Conservation (phyloP, 2,888 invertebrate genomes). For the Elegia similella region DNA sequence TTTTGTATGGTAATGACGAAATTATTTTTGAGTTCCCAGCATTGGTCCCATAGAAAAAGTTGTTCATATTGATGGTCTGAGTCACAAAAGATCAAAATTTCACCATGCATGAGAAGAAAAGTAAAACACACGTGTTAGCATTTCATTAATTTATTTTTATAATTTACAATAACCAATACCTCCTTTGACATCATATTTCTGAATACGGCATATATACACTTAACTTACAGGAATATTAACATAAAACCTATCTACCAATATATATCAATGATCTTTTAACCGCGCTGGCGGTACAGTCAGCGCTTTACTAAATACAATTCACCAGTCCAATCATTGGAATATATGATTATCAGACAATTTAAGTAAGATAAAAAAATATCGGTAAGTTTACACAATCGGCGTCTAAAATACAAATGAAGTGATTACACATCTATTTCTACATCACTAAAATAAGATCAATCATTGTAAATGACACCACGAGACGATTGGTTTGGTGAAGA, state of each 20-base stretch:
- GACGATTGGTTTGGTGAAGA: neutral
- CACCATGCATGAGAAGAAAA: neutral
- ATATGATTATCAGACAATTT: neutral
- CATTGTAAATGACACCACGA: neutral
- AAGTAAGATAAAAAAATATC: neutral
- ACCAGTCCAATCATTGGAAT: neutral
- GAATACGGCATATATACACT: slow-evolving; percentile 61
- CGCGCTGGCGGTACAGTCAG: neutral
- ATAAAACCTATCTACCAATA: slow-evolving; percentile 43
- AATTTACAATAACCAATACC: slow-evolving; percentile 64
- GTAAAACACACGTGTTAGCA: slow-evolving; percentile 22
- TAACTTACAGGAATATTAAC: slow-evolving; percentile 64
- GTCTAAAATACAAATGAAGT: neutral
- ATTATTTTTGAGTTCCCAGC: too few species aligned
- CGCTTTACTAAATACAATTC: neutral
- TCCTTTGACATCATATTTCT: slow-evolving; percentile 49
- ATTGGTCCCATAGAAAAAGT: too few species aligned
- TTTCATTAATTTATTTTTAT: slow-evolving; percentile 56
- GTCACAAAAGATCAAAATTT: too few species aligned
- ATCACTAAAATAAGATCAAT: neutral
- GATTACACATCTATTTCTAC: neutral
- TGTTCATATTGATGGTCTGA: too few species aligned
- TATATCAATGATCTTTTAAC: slow-evolving; percentile 24
- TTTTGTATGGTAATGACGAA: too few species aligned
- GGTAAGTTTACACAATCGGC: neutral